Conservation (phyloP, 2,888 invertebrate species). For the Ennomos erosarius region DNA sequence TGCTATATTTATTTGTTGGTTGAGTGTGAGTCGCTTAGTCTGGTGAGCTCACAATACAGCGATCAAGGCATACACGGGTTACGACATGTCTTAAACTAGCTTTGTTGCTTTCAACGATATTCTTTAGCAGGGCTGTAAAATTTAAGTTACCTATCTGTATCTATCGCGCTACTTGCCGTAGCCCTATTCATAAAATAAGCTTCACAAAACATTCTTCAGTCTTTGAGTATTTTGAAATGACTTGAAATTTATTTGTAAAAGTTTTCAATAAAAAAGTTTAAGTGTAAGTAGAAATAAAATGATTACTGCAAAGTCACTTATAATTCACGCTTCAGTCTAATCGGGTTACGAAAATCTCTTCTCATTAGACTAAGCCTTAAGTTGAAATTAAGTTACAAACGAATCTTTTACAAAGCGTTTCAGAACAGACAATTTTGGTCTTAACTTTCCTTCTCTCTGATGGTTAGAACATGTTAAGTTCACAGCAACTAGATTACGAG, state of each 20-base stretch:
- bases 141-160: conserved; percentile 19
- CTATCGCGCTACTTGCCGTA: conserved; percentile 5
- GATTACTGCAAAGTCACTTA: not conserved
- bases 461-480: conserved; percentile 25
- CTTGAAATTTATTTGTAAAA: too few species aligned
- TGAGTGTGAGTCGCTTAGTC: conserved; percentile 9
- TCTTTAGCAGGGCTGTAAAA: conserved; percentile 36
- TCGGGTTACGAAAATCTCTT: conserved; percentile 5
- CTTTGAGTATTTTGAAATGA: too few species aligned
- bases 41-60: conserved; percentile 31
- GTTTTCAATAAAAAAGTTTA: too few species aligned
- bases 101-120: conserved; percentile 41
- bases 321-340: not conserved
- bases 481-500: conserved; percentile 23
- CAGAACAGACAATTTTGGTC: conserved; percentile 24
- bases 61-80: conserved; percentile 40
- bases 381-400: conserved; percentile 10
- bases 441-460: conserved; percentile 25
- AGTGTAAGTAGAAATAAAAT: too few species aligned
- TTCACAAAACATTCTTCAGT: too few species aligned
- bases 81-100: conserved; percentile 44
- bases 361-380: conserved; percentile 13
- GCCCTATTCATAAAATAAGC: conserved; percentile 22
- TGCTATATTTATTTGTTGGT: conserved; percentile 12
- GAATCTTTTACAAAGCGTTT: conserved; percentile 26